Percentiles rank a stretch among this genome's conserved stretches.
phyloP scores from a whole-genome alignment of 1,140 invertebrate genomes.

The Bombus waltoni region DNA sequence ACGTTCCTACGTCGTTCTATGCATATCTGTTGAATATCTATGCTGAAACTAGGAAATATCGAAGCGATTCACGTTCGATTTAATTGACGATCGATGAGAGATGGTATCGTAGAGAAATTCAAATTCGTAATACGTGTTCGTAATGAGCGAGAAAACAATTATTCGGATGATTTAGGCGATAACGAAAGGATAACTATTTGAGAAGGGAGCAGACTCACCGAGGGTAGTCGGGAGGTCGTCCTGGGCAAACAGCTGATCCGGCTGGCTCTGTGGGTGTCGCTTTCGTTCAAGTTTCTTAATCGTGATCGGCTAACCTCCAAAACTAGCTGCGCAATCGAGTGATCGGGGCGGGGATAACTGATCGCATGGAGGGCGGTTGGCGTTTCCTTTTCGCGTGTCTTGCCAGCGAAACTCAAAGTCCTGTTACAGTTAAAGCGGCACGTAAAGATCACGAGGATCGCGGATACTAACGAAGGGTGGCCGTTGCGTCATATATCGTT shows the following conservation, averaged over 20 bases:
- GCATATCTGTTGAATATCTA: no score
- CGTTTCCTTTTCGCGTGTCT: conserved; percentile 8
- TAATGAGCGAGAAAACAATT: background rate
- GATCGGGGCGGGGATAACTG: conserved; percentile 6
- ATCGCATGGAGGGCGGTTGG: conserved; percentile 11
- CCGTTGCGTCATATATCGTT: conserved; percentile 51
- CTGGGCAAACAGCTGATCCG: conserved; percentile 66
- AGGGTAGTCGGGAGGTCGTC: conserved; percentile 52
- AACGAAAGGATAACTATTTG: background rate
- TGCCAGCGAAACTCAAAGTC: conserved; percentile 6
- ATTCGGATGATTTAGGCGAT: no score
- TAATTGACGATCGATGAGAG: background rate
- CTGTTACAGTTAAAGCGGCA: conserved; percentile 31
- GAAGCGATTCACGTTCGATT: background rate
- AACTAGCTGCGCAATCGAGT: conserved; percentile 40
- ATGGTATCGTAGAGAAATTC: no score
- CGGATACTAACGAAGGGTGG: conserved; percentile 38
- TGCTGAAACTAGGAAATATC: background rate
- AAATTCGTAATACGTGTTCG: background rate
- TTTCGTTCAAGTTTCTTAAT: conserved; percentile 56
- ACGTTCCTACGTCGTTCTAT: background rate
- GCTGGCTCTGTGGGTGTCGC: conserved; percentile 61
- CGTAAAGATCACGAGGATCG: conserved; percentile 42
- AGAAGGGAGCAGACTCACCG: conserved; percentile 8
- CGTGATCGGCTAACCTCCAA: conserved; percentile 55